These are phyloP conservation scores for Petroica traversi DNA, from an alignment of 2,113 vertebrate genomes.

Conservation along the genomic window DNA sequence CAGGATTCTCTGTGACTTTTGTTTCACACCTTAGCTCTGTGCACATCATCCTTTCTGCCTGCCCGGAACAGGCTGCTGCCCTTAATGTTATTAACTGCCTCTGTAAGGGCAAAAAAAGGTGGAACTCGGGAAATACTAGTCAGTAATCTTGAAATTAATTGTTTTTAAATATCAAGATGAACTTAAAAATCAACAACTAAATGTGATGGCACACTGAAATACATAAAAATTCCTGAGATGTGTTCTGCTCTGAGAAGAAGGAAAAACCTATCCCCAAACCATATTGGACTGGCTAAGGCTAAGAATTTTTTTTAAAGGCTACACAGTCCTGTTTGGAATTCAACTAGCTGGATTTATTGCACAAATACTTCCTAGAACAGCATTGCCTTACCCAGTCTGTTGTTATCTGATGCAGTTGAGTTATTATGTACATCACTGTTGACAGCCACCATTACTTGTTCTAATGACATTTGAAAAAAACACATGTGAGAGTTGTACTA, in stretches of 20 bases:
- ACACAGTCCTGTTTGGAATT: neutral
- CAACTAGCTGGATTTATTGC: neutral
- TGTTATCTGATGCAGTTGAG: slow-evolving; percentile 65
- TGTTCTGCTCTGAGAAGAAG: neutral
- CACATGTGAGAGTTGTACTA: neutral
- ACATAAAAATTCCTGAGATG: neutral
- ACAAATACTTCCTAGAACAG: slow-evolving; percentile 24
- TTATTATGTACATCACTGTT: slow-evolving; percentile 56
- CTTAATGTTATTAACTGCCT: neutral
- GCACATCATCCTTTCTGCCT: neutral
- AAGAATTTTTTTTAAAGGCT: neutral
- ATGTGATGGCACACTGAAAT: neutral
- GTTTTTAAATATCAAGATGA: neutral
- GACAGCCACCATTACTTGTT: slow-evolving; percentile 61
- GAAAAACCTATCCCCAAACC: neutral
- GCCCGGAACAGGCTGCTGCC: neutral
- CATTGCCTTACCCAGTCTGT: slow-evolving; percentile 55
- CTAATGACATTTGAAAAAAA: slow-evolving; percentile 48
- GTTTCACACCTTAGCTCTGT: neutral
- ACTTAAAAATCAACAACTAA: neutral
- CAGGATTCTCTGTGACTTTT: neutral
- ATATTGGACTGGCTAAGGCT: neutral
- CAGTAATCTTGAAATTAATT: neutral
- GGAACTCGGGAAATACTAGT: neutral
- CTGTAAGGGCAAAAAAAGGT: neutral